These are phyloP conservation scores for Mobula birostris DNA, from an alignment of 2,113 vertebrate species.

Conservation along the genomic window DNA sequence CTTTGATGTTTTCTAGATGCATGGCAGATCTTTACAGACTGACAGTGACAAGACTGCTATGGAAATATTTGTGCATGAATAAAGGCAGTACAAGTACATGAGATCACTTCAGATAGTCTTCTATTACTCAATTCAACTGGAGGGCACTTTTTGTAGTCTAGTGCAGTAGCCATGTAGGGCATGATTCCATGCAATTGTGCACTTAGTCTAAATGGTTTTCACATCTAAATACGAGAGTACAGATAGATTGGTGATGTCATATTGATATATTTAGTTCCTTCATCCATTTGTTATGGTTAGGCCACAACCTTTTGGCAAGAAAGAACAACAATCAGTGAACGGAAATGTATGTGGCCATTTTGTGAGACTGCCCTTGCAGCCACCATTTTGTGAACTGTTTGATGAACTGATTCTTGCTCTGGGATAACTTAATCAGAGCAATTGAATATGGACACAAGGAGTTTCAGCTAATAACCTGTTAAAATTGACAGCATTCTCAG, in stretches of 20 bases:
- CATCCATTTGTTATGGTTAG: too few species aligned
- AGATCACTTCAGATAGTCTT: constrained; percentile 6
- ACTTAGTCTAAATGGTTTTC: not conserved
- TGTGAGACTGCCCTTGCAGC: too few species aligned
- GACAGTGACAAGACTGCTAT: constrained; percentile 27
- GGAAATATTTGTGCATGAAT: constrained; percentile 29
- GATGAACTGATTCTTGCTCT: too few species aligned
- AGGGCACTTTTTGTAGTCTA: not conserved
- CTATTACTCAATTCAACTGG: constrained; percentile 13
- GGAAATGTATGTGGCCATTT: too few species aligned
- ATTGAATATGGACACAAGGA: too few species aligned
- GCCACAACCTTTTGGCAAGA: not conserved
- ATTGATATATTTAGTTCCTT: not conserved
- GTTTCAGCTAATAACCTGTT: too few species aligned
- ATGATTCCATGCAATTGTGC: not conserved
- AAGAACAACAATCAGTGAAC: too few species aligned
- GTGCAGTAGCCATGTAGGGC: not conserved
- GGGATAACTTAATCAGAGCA: too few species aligned
- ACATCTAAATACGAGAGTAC: not conserved
- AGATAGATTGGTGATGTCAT: not conserved
- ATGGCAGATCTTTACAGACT: constrained; percentile 5
- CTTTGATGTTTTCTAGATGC: not conserved
- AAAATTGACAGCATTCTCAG: too few species aligned
- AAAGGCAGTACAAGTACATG: not conserved
- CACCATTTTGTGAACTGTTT: too few species aligned